phyloP scores from a whole-genome alignment of 1,140 invertebrate species.

The Macrobrachium rosenbergii region DNA sequence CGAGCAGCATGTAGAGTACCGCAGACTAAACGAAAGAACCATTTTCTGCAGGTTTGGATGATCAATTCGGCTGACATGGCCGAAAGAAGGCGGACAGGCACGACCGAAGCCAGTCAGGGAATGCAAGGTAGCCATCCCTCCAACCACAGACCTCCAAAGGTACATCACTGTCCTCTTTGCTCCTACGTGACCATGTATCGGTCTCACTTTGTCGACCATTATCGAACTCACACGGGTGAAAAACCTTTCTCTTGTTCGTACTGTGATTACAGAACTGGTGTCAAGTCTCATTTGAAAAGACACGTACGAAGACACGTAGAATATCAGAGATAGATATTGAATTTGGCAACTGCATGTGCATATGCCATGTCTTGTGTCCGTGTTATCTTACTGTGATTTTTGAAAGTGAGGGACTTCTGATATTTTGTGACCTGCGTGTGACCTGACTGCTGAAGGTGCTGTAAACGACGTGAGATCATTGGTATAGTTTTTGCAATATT shows the following conservation, averaged over 20 bases:
- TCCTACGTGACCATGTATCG: conserved; percentile 31
- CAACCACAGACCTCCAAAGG: not conserved
- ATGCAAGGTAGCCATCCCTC: not conserved
- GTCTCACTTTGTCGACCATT: conserved; percentile 23
- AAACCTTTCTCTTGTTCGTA: conserved; percentile 40
- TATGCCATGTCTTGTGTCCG: no score
- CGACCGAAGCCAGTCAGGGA: not conserved
- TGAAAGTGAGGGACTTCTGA: no score
- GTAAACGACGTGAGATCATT: no score
- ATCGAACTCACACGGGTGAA: conserved; percentile 37
- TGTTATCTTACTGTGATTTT: no score
- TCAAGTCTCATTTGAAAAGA: conserved; percentile 45
- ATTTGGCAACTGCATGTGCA: no score
- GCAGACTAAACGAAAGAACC: conserved; percentile 26
- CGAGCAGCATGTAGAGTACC: not conserved
- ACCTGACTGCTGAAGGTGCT: no score
- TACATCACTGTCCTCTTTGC: conserved; percentile 18
- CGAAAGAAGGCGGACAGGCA: not conserved
- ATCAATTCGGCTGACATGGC: conserved; percentile 28
- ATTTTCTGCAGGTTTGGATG: conserved; percentile 49
- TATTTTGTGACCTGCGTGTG: no score
- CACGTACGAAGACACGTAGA: conserved; percentile 28
- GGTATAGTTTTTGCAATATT: no score
- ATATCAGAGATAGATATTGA: not conserved
- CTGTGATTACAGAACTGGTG: conserved; percentile 38